Percentiles rank a stretch among this genome's conserved stretches.
Conservation (phyloP, 2,888 invertebrate genomes). For the Dexiosoma caninum region DNA sequence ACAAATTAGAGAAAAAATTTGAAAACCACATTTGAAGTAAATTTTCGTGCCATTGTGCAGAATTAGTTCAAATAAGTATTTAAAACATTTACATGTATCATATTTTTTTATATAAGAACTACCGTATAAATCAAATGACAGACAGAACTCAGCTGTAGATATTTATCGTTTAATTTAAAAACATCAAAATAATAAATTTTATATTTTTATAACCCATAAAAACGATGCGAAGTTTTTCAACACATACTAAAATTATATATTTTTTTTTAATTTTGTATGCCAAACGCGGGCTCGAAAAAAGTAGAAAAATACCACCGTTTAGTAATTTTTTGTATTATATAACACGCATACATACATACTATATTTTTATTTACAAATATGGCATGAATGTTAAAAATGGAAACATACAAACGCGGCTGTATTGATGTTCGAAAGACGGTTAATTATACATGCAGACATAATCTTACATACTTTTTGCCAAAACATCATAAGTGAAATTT, state of each 20-base stretch:
- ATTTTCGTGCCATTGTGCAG: constrained; percentile 3
- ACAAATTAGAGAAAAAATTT: too few relatives aligned
- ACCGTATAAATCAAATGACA: constrained; percentile 57
- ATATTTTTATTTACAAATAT: neutral
- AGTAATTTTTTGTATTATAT: constrained; percentile 20
- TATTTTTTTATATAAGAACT: constrained; percentile 46
- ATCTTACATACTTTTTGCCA: too few relatives aligned
- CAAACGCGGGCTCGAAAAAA: constrained; percentile 38
- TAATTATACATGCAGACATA: neutral
- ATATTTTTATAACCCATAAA: constrained; percentile 58
- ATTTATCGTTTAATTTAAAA: constrained; percentile 52
- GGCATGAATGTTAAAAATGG: constrained; percentile 23
- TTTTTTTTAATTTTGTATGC: neutral
- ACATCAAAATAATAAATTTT: constrained; percentile 52
- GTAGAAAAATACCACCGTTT: constrained; percentile 25
- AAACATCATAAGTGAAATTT: too few relatives aligned
- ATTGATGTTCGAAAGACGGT: constrained; percentile 41
- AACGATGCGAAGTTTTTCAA: constrained; percentile 52
- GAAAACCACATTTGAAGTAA: too few relatives aligned
- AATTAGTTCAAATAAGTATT: too few relatives aligned
- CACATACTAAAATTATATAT: neutral
- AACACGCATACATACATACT: neutral
- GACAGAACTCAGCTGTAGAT: constrained; percentile 31
- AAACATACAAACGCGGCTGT: constrained; percentile 24
- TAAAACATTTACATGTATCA: too few relatives aligned